Base-by-base conservation (phyloP, 2,113 vertebrate genomes). In the Anseranas semipalmata region DNA sequence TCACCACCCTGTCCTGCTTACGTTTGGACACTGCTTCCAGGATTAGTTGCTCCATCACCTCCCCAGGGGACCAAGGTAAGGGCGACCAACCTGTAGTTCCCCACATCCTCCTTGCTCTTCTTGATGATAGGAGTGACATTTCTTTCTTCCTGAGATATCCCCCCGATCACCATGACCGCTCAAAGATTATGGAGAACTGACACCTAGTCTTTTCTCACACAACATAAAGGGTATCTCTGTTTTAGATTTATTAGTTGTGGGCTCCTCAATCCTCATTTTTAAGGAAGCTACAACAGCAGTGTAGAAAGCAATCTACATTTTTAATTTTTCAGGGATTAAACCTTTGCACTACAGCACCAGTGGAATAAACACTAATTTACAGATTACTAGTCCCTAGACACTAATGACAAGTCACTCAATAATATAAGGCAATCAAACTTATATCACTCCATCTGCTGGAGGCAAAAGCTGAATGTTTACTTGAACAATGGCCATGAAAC, bases 191-290 rank as follows among this genome's bases (percentile, higher is more conserved):
- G 35, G 18, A 73, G 27, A 60, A 15, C 30, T 15, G 7, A 48
- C 50, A 58, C 32, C 32, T 43, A 53, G 39, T 70, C 75, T 53
- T n/a, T 41, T 75, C 65, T 70, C 67, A 84, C 39, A 83, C 66
- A 80, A 12, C 15, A 70, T 43, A 16, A 78, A n/a, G 10, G 93
- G 21, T 4, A 3, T 52, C 55, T 76, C 28, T 62, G 6, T n/a
- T 83, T 39, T 43, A 37, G 28, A 94, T 93, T 87, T 87, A 59
- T 76, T 70, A 83, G n/a, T 25, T 91, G 50, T 87, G 32, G 52
- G 20, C 39, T 91, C n/a, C 22, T 85, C 45, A 33, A 53, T 85
- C 35, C 39, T 94, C 82, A 50, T 79, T 91, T 80, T 90, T 80
- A 80, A 95, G 82, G 55, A 91, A 25, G 14, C 10, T 67, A 2